phyloP scores from a whole-genome alignment of 2,113 vertebrate genomes.

The Heterochromis multidens region DNA sequence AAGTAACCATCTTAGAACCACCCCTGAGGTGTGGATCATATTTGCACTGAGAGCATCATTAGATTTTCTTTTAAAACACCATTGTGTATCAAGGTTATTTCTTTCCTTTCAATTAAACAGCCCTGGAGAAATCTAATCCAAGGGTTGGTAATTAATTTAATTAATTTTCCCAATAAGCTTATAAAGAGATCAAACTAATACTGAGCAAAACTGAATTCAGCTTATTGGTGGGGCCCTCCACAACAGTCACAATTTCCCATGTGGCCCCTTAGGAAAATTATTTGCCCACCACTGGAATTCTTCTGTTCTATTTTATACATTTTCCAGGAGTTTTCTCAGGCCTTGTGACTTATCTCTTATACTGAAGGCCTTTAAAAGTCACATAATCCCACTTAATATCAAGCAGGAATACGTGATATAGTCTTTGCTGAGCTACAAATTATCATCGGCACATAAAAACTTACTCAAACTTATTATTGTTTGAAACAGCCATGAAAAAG shows the following conservation, averaged over 20 bases:
- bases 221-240: not conserved
- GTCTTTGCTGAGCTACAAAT: not conserved
- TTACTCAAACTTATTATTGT: not conserved
- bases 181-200: not conserved
- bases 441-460: not conserved
- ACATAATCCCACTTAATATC: not conserved
- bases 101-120: not conserved
- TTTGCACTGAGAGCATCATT: not conserved
- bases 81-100: not conserved
- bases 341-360: not conserved
- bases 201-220: not conserved
- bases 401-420: not conserved
- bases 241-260: not conserved
- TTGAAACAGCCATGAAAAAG: not conserved
- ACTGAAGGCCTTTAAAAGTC: constrained; percentile 6
- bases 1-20: constrained; percentile 31
- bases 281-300: not conserved
- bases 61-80: not conserved
- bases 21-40: not conserved
- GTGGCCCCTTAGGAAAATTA: not conserved
- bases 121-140: not conserved
- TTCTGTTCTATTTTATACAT: not conserved
- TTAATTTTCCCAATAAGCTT: not conserved
- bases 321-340: not conserved
- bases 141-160: not conserved